Percentiles rank a stretch among this genome's conserved stretches.
These are phyloP conservation scores for Silurus asotus DNA, from an alignment of 2,113 vertebrate genomes.

Conservation along the genomic window DNA sequence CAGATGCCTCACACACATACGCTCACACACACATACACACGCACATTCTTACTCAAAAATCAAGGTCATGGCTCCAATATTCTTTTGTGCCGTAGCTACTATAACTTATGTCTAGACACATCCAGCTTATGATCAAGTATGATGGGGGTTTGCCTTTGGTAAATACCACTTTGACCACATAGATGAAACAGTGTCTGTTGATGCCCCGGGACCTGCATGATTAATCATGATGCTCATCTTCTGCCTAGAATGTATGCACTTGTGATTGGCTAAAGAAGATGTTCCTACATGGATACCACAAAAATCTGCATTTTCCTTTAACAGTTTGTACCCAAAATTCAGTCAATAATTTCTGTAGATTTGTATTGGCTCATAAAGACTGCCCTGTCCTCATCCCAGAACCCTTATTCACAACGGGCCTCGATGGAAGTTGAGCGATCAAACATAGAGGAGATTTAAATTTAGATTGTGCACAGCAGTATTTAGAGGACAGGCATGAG, in stretches of 20 bases:
- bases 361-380: background rate
- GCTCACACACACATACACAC: background rate
- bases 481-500: background rate
- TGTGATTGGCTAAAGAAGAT: background rate
- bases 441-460: background rate
- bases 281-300: background rate
- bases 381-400: background rate
- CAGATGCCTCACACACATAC: background rate
- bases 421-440: background rate
- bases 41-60: background rate
- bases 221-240: background rate
- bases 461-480: background rate
- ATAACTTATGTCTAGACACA: slow-evolving; percentile 7
- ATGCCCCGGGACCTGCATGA: background rate
- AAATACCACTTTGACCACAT: background rate
- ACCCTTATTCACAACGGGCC: background rate
- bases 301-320: background rate
- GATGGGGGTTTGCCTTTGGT: background rate
- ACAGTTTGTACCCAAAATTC: no score
- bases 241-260: background rate
- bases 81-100: background rate
- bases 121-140: slow-evolving; percentile 1
- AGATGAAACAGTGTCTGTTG: background rate
- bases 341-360: background rate
- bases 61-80: slow-evolving; percentile 15